Evolutionary conservation across 1,140 invertebrate genomes (phyloP), one percentile per base, ranked within the genome.

Genomic region (Pseudomyrmex pallidus): DNA sequence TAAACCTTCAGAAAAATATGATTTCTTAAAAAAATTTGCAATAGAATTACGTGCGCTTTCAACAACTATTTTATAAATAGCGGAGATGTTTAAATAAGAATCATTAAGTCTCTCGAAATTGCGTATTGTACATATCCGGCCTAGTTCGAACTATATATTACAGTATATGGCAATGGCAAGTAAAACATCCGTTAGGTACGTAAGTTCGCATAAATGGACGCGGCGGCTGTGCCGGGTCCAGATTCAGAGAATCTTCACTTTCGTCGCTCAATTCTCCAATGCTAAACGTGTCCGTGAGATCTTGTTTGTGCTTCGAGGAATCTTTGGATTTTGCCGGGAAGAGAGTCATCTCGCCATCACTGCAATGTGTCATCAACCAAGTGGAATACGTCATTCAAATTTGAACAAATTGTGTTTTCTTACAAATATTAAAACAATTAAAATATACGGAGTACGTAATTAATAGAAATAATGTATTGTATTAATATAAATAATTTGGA

Each of bases 191-290:
- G 12, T 74, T 85, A 61, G 92, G 91, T 48, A 86, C 87, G 61
- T 93, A 93, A 61, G 92, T 94, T 62, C 90, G 87, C 57, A 92
- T 93, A 44, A 92, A 91, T 5, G 91, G 91, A 83, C 92, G 87
- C 15, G 87, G 61, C 35, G 90, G 88, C 74, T 92, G 91, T 2
- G 90, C 85, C 20, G 93, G 90, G 5, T 91, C 93, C 57, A 94
- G 84, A 68, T 94, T 90, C 22, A 94, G 84, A 61, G 94, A 94
- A 89, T 96, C 96, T 87, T 96, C 96, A 88, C 96, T 96, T 82
- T 95, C 95, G 74, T 95, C 94, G 76, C 95, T 95, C 86, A 96
- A 92, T 86, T 96, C 95, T 89, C 96, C 95, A 64, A 96, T 95
- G 74, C 95, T 96, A 87, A 96, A 96, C 9, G 95, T 96, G 78